phyloP scores from a whole-genome alignment of 2,888 invertebrate species.

The Drosophila flavopinicola region DNA sequence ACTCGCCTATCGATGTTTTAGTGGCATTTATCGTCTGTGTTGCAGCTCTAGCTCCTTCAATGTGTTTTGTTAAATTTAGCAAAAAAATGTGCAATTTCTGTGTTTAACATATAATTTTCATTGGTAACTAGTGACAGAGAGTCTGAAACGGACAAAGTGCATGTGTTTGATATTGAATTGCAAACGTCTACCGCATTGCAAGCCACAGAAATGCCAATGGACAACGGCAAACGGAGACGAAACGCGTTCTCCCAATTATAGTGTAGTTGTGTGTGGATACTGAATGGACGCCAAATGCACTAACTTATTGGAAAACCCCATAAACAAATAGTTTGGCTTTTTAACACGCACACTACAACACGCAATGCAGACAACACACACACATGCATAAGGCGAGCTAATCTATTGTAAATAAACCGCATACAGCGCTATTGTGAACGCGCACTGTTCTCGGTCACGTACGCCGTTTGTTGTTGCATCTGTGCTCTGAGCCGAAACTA shows the following conservation, averaged over 20 bases:
- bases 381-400: conserved; percentile 37
- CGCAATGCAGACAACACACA: neutral
- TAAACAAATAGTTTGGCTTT: conserved; percentile 6
- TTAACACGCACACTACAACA: conserved; percentile 1
- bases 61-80: conserved; percentile 52
- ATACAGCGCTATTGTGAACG: conserved; percentile 68
- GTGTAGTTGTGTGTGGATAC: conserved; percentile 21
- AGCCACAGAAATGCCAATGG: conserved; percentile 12
- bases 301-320: neutral
- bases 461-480: conserved; percentile 66
- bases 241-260: conserved; percentile 28
- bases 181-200: neutral
- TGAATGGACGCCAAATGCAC: conserved; percentile 35
- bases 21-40: conserved; percentile 15
- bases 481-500: conserved; percentile 37
- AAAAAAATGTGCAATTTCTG: conserved; percentile 33
- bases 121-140: conserved; percentile 4
- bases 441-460: conserved; percentile 70
- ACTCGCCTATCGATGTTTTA: conserved; percentile 25
- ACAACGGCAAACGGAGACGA: conserved; percentile 3
- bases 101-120: conserved; percentile 5
- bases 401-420: conserved; percentile 73
- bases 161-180: neutral
- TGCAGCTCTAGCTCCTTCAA: conserved; percentile 34
- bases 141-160: neutral